Base-by-base conservation (phyloP, 2,797 vertebrate genomes). In the Spinibarbus caldwelli region DNA sequence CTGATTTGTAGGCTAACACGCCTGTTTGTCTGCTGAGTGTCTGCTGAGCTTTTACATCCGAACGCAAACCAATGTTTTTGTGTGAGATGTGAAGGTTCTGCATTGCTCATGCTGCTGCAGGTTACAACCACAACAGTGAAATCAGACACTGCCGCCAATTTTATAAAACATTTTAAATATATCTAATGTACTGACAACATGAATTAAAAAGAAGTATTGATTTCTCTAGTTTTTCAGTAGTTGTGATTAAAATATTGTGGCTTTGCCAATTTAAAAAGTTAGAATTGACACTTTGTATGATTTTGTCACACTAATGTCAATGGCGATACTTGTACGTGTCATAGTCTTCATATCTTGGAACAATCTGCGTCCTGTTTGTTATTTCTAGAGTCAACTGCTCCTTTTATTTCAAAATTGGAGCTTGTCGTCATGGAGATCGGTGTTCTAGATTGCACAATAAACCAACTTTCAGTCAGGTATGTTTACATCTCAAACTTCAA, bases 351-450 rank as follows among this genome's bases (percentile, higher is more conserved):
- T 31, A 31, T 15, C 17, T n/a, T 29, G 26, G 29, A 49, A 23
- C 45, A 23, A 19, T 34, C 10, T 19, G 10, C 14, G 14, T n/a
- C 41, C 6, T 15, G 45, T 84, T 41, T 45, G 31, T 23, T 23
- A 47, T 21, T 94, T 92, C 54, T 93, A 97, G 97, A 95, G 97
- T 99, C 94, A 99, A 99, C 93, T 98, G 98, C 92, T 99, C 98
- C 7, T 99, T 99, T 94, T 99, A 99, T 95, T 99, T 99, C 93
- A 98, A 99, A 96, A 99, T 99, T 4, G 97, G 97, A 93, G 97
- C 98, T 41, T 99, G 97, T 94, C 96, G 98, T 93, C 97, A 98
- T 97, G 98, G 98, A 91, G 98, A 99, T 92, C 96, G 97, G 90
- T 99, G 97, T 93, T 99, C 97, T 86, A 96, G 98, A 90, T 96